Percentiles rank a stretch among this genome's conserved stretches.
phyloP scores from a whole-genome alignment of 1,140 invertebrate genomes.

The Macrostomum lignano region DNA sequence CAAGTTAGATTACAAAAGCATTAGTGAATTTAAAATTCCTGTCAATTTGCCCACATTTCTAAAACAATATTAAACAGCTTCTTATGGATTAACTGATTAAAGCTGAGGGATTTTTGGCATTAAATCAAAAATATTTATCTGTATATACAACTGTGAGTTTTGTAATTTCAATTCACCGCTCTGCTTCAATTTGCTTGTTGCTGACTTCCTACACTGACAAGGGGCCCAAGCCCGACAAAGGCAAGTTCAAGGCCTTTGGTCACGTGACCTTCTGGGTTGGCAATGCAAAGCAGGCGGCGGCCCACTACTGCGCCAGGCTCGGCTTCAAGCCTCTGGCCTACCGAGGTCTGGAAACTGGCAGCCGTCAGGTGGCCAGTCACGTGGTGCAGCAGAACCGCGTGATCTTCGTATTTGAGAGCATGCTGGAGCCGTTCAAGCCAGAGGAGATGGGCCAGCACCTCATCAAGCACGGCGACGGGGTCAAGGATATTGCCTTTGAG shows the following conservation, averaged over 20 bases:
- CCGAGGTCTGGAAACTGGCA: conserved; percentile 72
- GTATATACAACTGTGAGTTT: too few species aligned
- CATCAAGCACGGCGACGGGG: conserved; percentile 67
- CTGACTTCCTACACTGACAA: conserved; percentile 47
- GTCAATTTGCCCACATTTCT: too few species aligned
- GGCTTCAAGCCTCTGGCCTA: conserved; percentile 75
- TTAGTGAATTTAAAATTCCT: too few species aligned
- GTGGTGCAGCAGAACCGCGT: conserved; percentile 68
- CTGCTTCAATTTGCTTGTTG: too few species aligned
- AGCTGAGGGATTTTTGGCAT: too few species aligned
- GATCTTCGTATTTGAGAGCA: conserved; percentile 65
- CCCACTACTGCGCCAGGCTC: conserved; percentile 60
- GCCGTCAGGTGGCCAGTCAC: conserved; percentile 47
- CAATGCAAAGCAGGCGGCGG: conserved; percentile 88
- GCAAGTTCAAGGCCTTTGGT: conserved; percentile 54
- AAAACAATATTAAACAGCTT: too few species aligned
- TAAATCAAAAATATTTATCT: too few species aligned
- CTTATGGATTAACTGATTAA: too few species aligned
- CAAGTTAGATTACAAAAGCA: too few species aligned
- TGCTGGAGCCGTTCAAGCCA: conserved; percentile 42
- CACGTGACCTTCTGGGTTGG: conserved; percentile 83
- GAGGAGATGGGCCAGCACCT: conserved; percentile 47
- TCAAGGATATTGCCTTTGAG: conserved; percentile 72
- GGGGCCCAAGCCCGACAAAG: conserved; percentile 49
- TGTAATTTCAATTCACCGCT: too few species aligned